Evolutionary conservation across 2,113 vertebrate species (phyloP).

Genomic region (Sialia sialis): DNA sequence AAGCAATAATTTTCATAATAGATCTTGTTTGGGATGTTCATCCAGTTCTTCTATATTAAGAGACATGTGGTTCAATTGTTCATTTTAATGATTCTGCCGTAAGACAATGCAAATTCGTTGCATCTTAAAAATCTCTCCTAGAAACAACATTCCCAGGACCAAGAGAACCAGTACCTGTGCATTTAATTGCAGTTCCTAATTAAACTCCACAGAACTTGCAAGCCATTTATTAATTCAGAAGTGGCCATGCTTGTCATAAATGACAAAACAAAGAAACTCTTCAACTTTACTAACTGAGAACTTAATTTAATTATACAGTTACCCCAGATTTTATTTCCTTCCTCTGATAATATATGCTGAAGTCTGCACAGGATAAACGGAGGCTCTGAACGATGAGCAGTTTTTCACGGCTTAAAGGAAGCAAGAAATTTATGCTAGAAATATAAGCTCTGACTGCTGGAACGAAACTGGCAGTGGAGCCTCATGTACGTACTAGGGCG

Average conservation of each 20-base stretch:
- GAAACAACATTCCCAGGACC: not conserved
- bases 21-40: not conserved
- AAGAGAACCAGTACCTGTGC: not conserved
- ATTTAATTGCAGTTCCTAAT: not conserved
- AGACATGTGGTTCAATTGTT: not conserved
- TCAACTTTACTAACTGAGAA: not conserved
- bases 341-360: not conserved
- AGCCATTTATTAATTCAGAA: not conserved
- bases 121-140: not conserved
- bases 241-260: not conserved
- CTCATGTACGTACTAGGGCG: not conserved
- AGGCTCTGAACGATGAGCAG: not conserved
- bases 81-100: not conserved
- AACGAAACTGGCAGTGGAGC: not conserved
- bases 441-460: not conserved
- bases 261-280: not conserved
- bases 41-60: not conserved
- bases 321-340: not conserved
- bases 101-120: not conserved
- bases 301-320: not conserved
- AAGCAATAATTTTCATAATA: not conserved
- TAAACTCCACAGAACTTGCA: constrained; percentile 16
- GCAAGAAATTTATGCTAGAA: not conserved
- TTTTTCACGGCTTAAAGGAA: not conserved
- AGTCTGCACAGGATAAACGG: not conserved